Evolutionary conservation across 2,797 vertebrate species (phyloP).

Genomic region (Spheniscus humboldti): DNA sequence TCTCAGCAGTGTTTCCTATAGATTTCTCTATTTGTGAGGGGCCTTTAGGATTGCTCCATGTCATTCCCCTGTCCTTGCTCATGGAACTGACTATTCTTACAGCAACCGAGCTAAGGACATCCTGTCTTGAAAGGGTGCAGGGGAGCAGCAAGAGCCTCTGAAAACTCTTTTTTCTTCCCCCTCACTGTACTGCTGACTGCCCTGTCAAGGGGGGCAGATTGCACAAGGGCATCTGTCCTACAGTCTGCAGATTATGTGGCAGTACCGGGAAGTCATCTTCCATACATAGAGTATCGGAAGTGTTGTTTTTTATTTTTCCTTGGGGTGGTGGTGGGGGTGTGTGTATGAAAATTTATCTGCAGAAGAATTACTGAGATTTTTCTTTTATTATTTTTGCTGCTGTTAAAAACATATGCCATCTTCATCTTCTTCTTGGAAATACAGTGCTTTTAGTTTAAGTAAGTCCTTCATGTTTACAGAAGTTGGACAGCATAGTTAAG

Average conservation of each 20-base stretch:
- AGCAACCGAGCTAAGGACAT: background rate
- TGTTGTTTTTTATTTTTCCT: background rate
- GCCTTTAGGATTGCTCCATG: background rate
- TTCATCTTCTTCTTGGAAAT: background rate
- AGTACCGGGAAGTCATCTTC: background rate
- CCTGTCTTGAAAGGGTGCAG: background rate
- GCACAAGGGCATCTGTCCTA: background rate
- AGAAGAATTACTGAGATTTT: background rate
- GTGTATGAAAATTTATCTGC: background rate
- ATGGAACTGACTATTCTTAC: background rate
- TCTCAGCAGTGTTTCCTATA: background rate
- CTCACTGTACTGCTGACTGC: background rate
- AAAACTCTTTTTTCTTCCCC: background rate
- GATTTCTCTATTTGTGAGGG: background rate
- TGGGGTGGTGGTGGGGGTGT: fast-evolving
- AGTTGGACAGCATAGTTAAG: background rate
- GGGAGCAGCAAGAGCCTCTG: background rate
- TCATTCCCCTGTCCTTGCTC: background rate
- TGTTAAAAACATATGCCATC: background rate
- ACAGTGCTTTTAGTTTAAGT: background rate
- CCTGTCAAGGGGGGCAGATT: background rate
- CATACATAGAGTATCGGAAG: background rate
- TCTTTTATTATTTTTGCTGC: background rate
- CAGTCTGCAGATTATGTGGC: background rate
- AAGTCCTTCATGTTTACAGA: background rate